Conservation (phyloP, 2,797 vertebrate species). For the Epinephelus coioides region DNA sequence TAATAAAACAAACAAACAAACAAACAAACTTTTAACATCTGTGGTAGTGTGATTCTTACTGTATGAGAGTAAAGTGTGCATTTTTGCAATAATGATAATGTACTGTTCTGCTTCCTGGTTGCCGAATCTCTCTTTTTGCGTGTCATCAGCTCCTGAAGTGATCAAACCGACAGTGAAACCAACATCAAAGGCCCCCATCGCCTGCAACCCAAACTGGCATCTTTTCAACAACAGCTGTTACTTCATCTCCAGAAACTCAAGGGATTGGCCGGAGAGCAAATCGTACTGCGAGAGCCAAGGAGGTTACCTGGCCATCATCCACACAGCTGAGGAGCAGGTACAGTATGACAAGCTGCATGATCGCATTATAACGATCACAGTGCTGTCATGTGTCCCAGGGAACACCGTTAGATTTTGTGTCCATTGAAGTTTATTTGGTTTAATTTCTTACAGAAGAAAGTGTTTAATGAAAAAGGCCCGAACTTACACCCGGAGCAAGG, state of each 20-base stretch:
- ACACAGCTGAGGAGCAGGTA: constrained; percentile 82
- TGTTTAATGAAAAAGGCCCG: too few species aligned
- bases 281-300: constrained; percentile 62
- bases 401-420: background rate
- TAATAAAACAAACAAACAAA: too few species aligned
- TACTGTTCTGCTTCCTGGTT: too few species aligned
- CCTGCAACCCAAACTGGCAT: constrained; percentile 70
- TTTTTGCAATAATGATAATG: background rate
- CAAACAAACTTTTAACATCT: too few species aligned
- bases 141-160: constrained; percentile 19
- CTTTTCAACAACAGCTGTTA: constrained; percentile 81
- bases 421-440: background rate
- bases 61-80: background rate
- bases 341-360: rapidly evolving
- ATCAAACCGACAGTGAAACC: constrained; percentile 18
- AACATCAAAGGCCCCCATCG: background rate
- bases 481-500: too few species aligned
- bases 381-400: too few species aligned
- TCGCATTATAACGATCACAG: background rate
- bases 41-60: too few species aligned
- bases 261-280: constrained; percentile 62
- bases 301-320: constrained; percentile 83
- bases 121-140: background rate
- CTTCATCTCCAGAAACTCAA: constrained; percentile 49
- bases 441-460: background rate